Percentiles rank a stretch among this genome's conserved stretches.
Conservation (phyloP, 1,140 invertebrate genomes). For the Parapsyche elsis region DNA sequence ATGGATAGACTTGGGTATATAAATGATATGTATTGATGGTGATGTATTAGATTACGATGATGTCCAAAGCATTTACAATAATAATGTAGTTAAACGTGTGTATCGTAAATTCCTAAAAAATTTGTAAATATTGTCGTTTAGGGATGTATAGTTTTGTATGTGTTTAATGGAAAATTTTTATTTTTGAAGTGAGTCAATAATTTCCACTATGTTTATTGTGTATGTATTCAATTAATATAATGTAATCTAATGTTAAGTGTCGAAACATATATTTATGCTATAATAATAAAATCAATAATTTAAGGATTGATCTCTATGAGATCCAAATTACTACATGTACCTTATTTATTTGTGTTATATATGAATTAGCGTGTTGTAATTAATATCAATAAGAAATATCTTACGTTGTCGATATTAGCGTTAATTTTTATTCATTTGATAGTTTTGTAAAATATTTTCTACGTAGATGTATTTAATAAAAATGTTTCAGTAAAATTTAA, state of each 20-base stretch:
- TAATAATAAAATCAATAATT: neutral
- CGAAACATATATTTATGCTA: neutral
- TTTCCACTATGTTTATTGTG: neutral
- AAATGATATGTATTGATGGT: neutral
- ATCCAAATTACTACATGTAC: constrained; percentile 38
- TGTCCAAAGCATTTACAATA: constrained; percentile 22
- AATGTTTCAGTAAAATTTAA: constrained; percentile 32
- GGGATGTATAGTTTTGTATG: too few relatives aligned
- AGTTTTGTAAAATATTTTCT: constrained; percentile 36
- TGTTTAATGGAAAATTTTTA: too few relatives aligned
- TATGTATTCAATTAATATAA: neutral
- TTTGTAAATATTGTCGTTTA: too few relatives aligned
- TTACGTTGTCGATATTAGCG: constrained; percentile 26
- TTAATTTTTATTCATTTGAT: constrained; percentile 37
- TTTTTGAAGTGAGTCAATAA: neutral
- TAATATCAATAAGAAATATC: constrained; percentile 2
- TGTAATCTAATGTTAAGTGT: constrained; percentile 1
- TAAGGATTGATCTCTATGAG: constrained; percentile 43
- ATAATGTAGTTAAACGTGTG: neutral
- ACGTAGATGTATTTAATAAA: constrained; percentile 6
- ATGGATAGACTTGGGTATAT: neutral
- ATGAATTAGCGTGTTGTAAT: constrained; percentile 18
- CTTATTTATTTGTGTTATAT: constrained; percentile 27
- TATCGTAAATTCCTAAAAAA: too few relatives aligned
- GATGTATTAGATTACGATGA: neutral